These are phyloP conservation scores for Leptinotarsa juncta DNA, from an alignment of 2,888 invertebrate genomes.

Conservation along the genomic window DNA sequence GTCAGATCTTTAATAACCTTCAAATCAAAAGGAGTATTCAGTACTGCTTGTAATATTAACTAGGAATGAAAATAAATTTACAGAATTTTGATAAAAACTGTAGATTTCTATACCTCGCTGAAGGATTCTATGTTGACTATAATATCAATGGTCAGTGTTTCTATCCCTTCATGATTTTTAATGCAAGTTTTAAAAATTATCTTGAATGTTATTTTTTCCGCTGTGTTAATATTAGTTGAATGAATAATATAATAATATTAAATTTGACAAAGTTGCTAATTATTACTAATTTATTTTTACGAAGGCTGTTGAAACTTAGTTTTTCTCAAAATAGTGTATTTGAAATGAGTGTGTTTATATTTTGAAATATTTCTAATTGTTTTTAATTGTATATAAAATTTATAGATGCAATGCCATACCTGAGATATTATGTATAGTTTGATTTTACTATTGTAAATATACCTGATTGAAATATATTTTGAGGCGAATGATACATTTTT, in stretches of 20 bases:
- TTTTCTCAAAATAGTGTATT: slow-evolving; percentile 37
- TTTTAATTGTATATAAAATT: slow-evolving; percentile 45
- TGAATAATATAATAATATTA: slow-evolving; percentile 13
- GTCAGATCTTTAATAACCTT: too few species aligned
- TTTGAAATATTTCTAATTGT: slow-evolving; percentile 39
- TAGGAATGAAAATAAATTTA: background rate
- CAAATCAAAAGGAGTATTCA: too few species aligned
- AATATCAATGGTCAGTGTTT: background rate
- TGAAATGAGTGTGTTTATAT: slow-evolving; percentile 41
- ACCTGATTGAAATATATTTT: slow-evolving; percentile 47
- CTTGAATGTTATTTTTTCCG: slow-evolving; percentile 40
- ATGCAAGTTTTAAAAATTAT: slow-evolving; percentile 18
- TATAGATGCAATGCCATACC: slow-evolving; percentile 49
- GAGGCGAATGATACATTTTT: background rate
- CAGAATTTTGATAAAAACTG: background rate
- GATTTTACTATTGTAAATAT: slow-evolving; percentile 49
- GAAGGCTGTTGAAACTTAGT: slow-evolving; percentile 46
- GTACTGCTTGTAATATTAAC: too few species aligned
- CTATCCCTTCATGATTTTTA: slow-evolving; percentile 5
- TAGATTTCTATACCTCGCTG: slow-evolving; percentile 7
- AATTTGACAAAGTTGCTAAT: slow-evolving; percentile 26
- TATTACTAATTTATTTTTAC: slow-evolving; percentile 44
- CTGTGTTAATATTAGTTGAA: slow-evolving; percentile 39
- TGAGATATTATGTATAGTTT: slow-evolving; percentile 51
- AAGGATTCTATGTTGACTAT: background rate